A percentile compares a stretch with the other conserved stretches of the same genome.
Evolutionary conservation across 2,113 vertebrate genomes (phyloP).

Genomic region (Engraulis encrasicolus): DNA sequence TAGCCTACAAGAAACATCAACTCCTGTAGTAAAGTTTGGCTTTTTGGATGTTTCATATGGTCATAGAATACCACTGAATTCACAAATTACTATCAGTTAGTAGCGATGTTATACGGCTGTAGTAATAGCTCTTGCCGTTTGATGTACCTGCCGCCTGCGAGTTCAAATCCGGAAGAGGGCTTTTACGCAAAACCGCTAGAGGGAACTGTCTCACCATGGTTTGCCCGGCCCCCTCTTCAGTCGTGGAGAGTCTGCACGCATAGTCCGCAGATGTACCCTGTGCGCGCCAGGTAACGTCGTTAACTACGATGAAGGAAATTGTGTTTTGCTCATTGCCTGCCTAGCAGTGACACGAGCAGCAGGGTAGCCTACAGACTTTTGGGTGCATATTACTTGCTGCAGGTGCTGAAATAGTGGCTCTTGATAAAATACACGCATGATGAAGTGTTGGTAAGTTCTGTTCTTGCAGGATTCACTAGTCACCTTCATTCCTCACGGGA

Average conservation of each 20-base stretch:
- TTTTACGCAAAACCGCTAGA: conserved; percentile 43
- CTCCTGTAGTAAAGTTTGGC: too few relatives aligned
- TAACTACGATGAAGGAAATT: not conserved
- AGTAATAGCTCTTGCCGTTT: too few relatives aligned
- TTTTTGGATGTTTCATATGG: too few relatives aligned
- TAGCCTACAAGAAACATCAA: too few relatives aligned
- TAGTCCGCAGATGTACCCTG: not conserved
- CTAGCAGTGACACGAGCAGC: not conserved
- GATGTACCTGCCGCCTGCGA: too few relatives aligned
- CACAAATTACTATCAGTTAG: too few relatives aligned
- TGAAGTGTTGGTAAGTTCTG: not conserved
- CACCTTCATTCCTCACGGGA: not conserved
- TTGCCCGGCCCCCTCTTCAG: not conserved
- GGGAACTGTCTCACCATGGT: conserved; percentile 33
- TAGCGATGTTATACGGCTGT: too few relatives aligned
- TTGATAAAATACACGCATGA: not conserved
- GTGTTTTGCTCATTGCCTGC: not conserved
- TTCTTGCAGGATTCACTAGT: not conserved
- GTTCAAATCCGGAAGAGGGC: not conserved
- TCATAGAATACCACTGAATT: too few relatives aligned
- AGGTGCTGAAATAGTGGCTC: not conserved
- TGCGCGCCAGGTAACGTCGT: not conserved
- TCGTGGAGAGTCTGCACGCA: too few relatives aligned
- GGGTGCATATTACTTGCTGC: not conserved
- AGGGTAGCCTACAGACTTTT: not conserved